phyloP scores from a whole-genome alignment of 2,888 invertebrate genomes.

The Eutolmus rufibarbis region DNA sequence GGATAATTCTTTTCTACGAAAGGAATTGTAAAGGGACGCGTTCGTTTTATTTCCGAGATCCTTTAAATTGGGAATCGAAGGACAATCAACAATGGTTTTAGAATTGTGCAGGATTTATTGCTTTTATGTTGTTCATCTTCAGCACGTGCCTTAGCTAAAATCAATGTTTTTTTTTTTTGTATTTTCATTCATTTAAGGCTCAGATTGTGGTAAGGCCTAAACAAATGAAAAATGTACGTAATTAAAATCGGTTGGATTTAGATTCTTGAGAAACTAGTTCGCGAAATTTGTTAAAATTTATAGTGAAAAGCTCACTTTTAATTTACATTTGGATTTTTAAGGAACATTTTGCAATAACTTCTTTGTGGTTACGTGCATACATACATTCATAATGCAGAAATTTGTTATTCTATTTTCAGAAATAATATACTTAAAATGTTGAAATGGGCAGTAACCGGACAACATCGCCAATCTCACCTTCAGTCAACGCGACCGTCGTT shows the following conservation, averaged over 20 bases:
- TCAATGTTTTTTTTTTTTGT: not conserved
- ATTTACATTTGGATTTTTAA: too few relatives aligned
- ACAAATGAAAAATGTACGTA: not conserved
- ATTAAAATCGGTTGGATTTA: not conserved
- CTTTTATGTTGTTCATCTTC: not conserved
- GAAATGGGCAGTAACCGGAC: constrained; percentile 60
- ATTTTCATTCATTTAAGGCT: not conserved
- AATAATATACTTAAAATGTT: constrained; percentile 53
- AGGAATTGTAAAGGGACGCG: not conserved
- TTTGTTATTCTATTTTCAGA: too few relatives aligned
- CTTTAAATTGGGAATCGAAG: not conserved
- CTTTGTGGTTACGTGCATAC: too few relatives aligned
- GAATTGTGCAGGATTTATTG: not conserved
- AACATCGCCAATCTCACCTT: constrained; percentile 54
- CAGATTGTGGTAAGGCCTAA: not conserved
- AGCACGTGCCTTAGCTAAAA: not conserved
- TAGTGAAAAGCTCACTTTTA: too few relatives aligned
- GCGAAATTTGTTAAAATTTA: too few relatives aligned
- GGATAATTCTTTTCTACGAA: not conserved
- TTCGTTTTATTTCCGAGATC: not conserved
- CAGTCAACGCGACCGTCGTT: constrained; percentile 42
- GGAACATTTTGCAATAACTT: too few relatives aligned
- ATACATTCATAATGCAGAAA: too few relatives aligned
- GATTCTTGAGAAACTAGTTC: too few relatives aligned
- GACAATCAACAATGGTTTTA: not conserved